Evolutionary conservation across 2,888 invertebrate species (phyloP), one percentile per base, ranked within the genome.

Genomic region (Ichneumoninae sp.): DNA sequence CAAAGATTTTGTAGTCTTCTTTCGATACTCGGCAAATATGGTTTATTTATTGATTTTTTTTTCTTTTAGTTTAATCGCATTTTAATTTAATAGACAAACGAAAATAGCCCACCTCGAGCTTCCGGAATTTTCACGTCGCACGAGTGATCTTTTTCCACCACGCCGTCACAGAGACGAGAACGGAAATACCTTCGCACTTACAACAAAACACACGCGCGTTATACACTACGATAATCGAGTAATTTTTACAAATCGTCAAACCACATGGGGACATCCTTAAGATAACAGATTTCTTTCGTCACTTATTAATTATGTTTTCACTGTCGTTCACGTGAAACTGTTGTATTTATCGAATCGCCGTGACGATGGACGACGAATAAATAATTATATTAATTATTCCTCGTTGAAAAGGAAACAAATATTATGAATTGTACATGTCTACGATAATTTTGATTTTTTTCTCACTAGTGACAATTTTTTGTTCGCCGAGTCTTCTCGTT

Each of bases 391-490:
- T 57, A 16, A 44, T 83, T 71, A 71, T 83, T 75, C 75, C 13
- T 75, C 83, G 75, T 79, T 63, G 57, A 66, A 54, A 79, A 57
- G 13, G 10, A 10, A 26, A 57, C 8, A 26, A 26, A 36, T 65
- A 79, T 65, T 52, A 75, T 44, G 63, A 71, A 79, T 75, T 75
- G 83, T 76, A 65, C 70, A 65, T 76, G 57, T 73, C 66, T 83
- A 73, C 60, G 47, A 50, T 60, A 63, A 50, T 78, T 78, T 69
- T 63, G 19, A 63, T 57, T 70, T 13, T 13, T 57, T 13, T 63
- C 16, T 30, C 47, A 74, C 19, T 60, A 70, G 33, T 36, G 63
- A n/a, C 33, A 63, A 47, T 40, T 52, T 36, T 75, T 65, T 33
- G 50, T 75, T 75, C 30, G 36, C 47, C 65, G 75, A 65, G 63